phyloP scores from a whole-genome alignment of 2,888 invertebrate species.

The Augiades crinisus region DNA sequence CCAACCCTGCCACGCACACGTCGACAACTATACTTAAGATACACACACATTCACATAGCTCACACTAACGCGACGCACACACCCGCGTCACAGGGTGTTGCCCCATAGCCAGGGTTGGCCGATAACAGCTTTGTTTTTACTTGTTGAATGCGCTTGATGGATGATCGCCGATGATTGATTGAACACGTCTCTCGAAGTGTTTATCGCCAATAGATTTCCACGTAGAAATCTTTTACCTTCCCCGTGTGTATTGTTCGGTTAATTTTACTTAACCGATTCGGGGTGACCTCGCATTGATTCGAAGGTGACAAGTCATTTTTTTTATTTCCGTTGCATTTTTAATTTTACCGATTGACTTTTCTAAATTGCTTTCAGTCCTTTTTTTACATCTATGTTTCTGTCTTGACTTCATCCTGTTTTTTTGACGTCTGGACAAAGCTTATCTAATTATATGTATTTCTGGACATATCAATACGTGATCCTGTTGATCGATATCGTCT shows the following conservation, averaged over 20 bases:
- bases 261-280: constrained; percentile 24
- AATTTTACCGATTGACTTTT: not conserved
- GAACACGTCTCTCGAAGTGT: constrained; percentile 52
- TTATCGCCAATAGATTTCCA: constrained; percentile 59
- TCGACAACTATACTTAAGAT: no score
- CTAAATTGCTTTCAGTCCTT: not conserved
- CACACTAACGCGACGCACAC: constrained; percentile 39
- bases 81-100: constrained; percentile 56
- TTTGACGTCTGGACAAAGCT: no score
- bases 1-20: constrained; percentile 57
- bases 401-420: no score
- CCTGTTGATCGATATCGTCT: no score
- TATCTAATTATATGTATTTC: no score
- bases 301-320: constrained; percentile 1
- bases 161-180: constrained; percentile 75
- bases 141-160: constrained; percentile 77
- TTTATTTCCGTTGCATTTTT: not conserved
- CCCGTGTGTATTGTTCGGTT: constrained; percentile 27
- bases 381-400: not conserved
- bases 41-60: no score
- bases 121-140: constrained; percentile 78
- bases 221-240: constrained; percentile 39
- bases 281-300: constrained; percentile 2
- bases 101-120: constrained; percentile 57
- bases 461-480: no score